A percentile compares a stretch with the other conserved stretches of the same genome.
These are phyloP conservation scores for Pithys albifrons DNA, from an alignment of 2,113 vertebrate species.

Conservation along the genomic window DNA sequence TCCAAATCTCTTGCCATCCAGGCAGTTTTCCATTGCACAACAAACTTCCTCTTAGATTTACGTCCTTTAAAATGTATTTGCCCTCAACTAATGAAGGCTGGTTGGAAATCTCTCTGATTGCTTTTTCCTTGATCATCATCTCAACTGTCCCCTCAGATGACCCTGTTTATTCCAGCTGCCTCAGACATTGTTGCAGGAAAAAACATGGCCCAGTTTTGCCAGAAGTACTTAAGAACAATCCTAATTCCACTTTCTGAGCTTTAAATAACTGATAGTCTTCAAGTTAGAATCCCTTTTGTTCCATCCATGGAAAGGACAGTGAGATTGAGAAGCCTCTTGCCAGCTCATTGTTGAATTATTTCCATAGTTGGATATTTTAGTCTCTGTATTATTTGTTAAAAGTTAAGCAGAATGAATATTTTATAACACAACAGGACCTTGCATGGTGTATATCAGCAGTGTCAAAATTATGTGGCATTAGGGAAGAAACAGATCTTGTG, in stretches of 20 bases:
- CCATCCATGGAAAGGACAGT: neutral
- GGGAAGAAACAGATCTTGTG: neutral
- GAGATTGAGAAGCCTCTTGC: neutral
- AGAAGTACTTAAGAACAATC: neutral
- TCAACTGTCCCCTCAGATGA: neutral
- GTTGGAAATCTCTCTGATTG: conserved; percentile 21
- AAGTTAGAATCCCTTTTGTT: neutral
- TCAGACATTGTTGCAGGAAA: neutral
- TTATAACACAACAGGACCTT: neutral
- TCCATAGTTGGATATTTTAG: neutral
- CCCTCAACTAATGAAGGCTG: neutral
- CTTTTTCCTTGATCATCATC: neutral
- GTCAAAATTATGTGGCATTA: neutral
- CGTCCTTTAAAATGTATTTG: conserved; percentile 2
- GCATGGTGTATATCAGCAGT: neutral
- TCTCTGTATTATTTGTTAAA: neutral
- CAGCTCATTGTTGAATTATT: neutral
- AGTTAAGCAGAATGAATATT: neutral
- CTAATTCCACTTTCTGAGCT: neutral
- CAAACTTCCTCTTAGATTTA: conserved; percentile 23
- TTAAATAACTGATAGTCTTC: neutral
- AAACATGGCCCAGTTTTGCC: neutral
- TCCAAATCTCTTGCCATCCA: neutral
- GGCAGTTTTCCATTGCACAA: neutral
- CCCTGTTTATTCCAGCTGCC: neutral